Conservation (phyloP, 2,888 invertebrate species). For the Saturnia pavonia region DNA sequence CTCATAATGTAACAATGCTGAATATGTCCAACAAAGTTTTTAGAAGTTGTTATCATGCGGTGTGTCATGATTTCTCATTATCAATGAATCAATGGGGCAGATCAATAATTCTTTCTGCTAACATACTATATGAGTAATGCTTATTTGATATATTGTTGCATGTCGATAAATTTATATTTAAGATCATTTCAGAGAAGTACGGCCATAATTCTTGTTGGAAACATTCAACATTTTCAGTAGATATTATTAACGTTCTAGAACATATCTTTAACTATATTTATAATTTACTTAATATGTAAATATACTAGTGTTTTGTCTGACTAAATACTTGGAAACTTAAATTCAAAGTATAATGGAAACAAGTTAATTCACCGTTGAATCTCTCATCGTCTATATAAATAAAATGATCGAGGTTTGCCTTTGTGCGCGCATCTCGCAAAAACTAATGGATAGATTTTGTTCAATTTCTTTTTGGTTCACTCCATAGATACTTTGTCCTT, state of each 20-base stretch:
- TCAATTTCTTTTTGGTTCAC: too few relatives aligned
- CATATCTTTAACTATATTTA: too few relatives aligned
- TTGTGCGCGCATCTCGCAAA: too few relatives aligned
- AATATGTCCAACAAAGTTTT: constrained; percentile 51
- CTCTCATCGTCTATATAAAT: too few relatives aligned
- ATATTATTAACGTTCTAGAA: neutral
- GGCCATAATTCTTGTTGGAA: neutral
- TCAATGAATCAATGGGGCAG: constrained; percentile 57
- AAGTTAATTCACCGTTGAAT: too few relatives aligned
- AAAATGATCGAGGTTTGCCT: too few relatives aligned
- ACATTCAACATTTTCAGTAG: neutral
- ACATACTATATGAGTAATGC: constrained; percentile 14
- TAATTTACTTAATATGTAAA: too few relatives aligned
- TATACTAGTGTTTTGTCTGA: too few relatives aligned
- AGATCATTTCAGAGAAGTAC: neutral
- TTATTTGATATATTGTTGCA: constrained; percentile 3
- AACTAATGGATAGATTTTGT: too few relatives aligned
- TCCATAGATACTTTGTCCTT: too few relatives aligned
- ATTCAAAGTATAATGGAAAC: too few relatives aligned
- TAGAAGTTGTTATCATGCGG: constrained; percentile 58
- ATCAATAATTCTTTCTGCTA: constrained; percentile 36
- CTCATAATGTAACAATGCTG: constrained; percentile 49
- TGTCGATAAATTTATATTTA: neutral
- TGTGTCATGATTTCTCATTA: constrained; percentile 62
- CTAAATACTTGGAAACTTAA: too few relatives aligned